Percentiles rank a stretch among this genome's conserved stretches.
These are phyloP conservation scores for Bubo bubo DNA, from an alignment of 2,113 vertebrate species.

Conservation along the genomic window DNA sequence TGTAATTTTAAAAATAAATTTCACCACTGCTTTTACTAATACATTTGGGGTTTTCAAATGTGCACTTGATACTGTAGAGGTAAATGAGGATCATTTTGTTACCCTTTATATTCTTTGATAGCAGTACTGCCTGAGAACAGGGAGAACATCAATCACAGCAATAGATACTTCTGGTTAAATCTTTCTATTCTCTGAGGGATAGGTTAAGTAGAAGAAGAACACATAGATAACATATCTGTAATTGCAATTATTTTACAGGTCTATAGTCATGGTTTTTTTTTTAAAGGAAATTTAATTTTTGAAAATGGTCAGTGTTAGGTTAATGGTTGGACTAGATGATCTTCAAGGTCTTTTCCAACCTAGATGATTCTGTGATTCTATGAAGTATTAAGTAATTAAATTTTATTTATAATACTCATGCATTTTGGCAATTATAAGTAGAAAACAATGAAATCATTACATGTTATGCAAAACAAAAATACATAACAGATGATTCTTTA, in stretches of 20 bases:
- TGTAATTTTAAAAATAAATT: neutral
- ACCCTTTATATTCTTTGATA: neutral
- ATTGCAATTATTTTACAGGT: neutral
- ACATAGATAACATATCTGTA: neutral
- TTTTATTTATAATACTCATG: neutral
- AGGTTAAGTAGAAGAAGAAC: neutral
- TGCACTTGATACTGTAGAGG: neutral
- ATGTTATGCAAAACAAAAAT: neutral
- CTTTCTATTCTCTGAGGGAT: neutral
- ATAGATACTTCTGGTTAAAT: neutral
- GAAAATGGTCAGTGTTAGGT: too few relatives aligned
- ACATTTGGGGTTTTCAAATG: neutral
- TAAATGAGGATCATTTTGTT: constrained; percentile 5
- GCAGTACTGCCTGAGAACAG: neutral
- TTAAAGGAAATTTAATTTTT: neutral
- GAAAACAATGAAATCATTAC: neutral
- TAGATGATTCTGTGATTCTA: too few relatives aligned
- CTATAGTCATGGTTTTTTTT: neutral
- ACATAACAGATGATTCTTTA: constrained; percentile 40
- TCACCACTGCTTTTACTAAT: neutral
- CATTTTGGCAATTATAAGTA: neutral
- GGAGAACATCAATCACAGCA: constrained; percentile 2
- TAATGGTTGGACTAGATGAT: too few relatives aligned
- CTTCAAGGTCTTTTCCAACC: too few relatives aligned
- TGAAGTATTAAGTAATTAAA: neutral